Percentiles rank a stretch among this genome's conserved stretches.
Conservation (phyloP, 2,888 invertebrate genomes). For the Elmis aenea region DNA sequence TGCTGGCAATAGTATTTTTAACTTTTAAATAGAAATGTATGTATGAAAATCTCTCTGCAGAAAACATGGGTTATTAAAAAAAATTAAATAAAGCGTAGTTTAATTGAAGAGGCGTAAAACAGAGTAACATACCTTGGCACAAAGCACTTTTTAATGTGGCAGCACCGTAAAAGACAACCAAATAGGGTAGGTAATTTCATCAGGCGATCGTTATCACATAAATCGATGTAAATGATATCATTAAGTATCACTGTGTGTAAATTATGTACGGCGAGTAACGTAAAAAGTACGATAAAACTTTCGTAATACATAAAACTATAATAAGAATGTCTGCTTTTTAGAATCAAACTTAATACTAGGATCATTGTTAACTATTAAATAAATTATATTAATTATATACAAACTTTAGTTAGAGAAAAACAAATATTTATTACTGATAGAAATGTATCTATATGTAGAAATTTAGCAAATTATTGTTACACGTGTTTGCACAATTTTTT, state of each 20-base stretch:
- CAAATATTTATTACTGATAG: slow-evolving; percentile 38
- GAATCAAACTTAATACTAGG: slow-evolving; percentile 46
- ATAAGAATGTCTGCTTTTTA: slow-evolving; percentile 42
- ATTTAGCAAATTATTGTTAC: slow-evolving; percentile 35
- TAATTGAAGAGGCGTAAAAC: background rate
- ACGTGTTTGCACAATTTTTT: slow-evolving; percentile 42
- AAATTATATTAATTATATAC: slow-evolving; percentile 41
- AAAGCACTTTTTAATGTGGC: slow-evolving; percentile 28
- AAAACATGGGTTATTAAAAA: too few relatives aligned
- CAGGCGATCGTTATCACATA: slow-evolving; percentile 22
- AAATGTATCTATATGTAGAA: slow-evolving; percentile 33
- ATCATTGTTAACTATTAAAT: slow-evolving; percentile 46
- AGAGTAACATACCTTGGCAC: slow-evolving; percentile 1
- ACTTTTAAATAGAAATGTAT: too few relatives aligned
- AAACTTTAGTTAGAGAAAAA: slow-evolving; percentile 29
- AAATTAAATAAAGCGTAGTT: too few relatives aligned
- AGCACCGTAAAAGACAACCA: slow-evolving; percentile 39
- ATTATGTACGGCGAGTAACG: slow-evolving; percentile 11
- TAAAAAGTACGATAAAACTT: too few relatives aligned
- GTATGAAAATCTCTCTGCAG: too few relatives aligned
- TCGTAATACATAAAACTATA: too few relatives aligned
- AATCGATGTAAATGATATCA: slow-evolving; percentile 34
- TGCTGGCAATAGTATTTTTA: too few relatives aligned
- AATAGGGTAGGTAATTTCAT: slow-evolving; percentile 28
- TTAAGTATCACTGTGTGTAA: slow-evolving; percentile 14